Evolutionary conservation across 2,797 vertebrate genomes (phyloP), one percentile per base, ranked within the genome.

Genomic region (Macropodus opercularis): DNA sequence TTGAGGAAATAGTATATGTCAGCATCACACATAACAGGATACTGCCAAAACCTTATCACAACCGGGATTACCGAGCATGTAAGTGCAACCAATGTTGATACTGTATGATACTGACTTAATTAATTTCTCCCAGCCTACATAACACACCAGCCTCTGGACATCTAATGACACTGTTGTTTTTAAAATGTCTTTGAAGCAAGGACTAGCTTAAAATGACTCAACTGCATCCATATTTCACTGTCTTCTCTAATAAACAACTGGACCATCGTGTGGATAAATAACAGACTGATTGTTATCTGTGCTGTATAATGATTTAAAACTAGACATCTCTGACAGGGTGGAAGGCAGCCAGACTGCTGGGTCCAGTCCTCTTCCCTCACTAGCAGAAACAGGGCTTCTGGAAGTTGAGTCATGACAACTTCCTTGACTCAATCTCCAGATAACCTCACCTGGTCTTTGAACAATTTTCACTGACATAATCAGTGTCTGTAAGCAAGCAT

Each of bases 21-120:
- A 23, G 21, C 12, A 6, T 7, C 15, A 9, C 14, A 24, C 21
- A 42, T 42, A 15, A 42, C 21, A 3, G 2, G 19, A n/a, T n/a
- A n/a, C n/a, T n/a, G n/a, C n/a, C 3, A 23, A 23, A 42, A 9
- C 10, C 27, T 4, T 29, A 29, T 2, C 14, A 5, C 15, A 35
- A 35, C 14, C 3, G 6, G 3, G 14, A 35, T 4, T n/a, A n/a
- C 1, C n/a, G 15, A 6, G 10, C 14, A n/a, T 35, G n/a, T 27
- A 17, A 27, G 15, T 5, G 32, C 31, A 8, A 8, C 6, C 6
- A 17, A 7, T 36, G 88, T 91, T 92, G 83, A 86, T 85, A n/a
- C n/a, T n/a, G n/a, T n/a, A 88, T 85, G 82, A 90, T 85, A 87
- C 77, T 92, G 90, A 92, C 90, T 87, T 83, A 89, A 90, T 89